Base-by-base conservation (phyloP, 2,888 invertebrate genomes). In the Suillia variegata region DNA sequence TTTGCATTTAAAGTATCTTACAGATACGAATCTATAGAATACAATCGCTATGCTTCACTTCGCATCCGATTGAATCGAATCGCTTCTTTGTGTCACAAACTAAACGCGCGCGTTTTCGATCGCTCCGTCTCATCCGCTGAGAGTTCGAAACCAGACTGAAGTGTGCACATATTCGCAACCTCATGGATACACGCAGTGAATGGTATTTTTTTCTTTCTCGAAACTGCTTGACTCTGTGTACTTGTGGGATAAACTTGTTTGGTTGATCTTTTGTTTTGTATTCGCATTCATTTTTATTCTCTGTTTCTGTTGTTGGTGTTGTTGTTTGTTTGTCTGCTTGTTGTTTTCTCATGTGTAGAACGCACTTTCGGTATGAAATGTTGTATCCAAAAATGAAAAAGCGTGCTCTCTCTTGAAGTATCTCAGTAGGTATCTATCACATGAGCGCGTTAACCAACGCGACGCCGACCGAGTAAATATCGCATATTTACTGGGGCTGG, bases 71-170 rank as follows among this genome's bases (percentile, higher is more conserved):
- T 20, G 18, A 45, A 45, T 5, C 17, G 45, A 6, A 18, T 13
- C 18, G 17, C 20, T 26, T 8, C n/a, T 45, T 45, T 45, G 18
- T 45, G 13, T 45, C 45, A 18, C 18, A 13, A n/a, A 38, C 38
- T 38, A 10, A 4, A 38, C 38, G n/a, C 3, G n/a, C 6, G 6
- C 45, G 13, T 20, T 66, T 71, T 70, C 74, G 72, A 73, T 54
- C 49, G 55, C 68, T 56, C 54, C n/a, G 66, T 67, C 67, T 69
- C 57, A 62, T 64, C 65, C 67, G 67, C 64, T 69, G 68, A 67
- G 71, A 68, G 72, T 70, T 73, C 77, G 73, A 73, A 77, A 73
- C 71, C 71, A 75, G 76, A 78, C 76, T 77, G 70, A 72, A 60
- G 42, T 34, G 42, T 13, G 45, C 20, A 13, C 5, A 3, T n/a